These are phyloP conservation scores for Anthrax anthrax DNA, from an alignment of 2,888 invertebrate genomes.

Conservation along the genomic window DNA sequence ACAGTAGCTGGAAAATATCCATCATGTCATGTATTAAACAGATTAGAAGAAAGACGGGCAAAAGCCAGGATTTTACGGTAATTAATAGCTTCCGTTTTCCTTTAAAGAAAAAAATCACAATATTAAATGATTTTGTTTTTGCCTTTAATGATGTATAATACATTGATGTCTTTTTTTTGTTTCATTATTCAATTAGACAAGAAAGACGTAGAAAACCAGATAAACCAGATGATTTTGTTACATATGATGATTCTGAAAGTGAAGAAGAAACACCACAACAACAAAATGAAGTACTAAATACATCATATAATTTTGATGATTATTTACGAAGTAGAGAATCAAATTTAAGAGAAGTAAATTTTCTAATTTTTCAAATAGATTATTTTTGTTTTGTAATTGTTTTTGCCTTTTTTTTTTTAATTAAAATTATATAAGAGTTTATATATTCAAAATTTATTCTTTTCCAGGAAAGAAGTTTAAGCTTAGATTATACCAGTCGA, in stretches of 20 bases:
- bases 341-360: conserved; percentile 47
- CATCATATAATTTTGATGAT: conserved; percentile 76
- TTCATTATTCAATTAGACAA: conserved; percentile 31
- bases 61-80: conserved; percentile 36
- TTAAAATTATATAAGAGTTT: neutral
- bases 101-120: too few relatives aligned
- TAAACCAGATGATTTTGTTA: conserved; percentile 80
- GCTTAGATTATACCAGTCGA: conserved; percentile 66
- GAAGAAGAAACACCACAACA: conserved; percentile 65
- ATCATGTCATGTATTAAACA: conserved; percentile 55
- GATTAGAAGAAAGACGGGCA: conserved; percentile 59
- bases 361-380: too few relatives aligned
- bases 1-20: conserved; percentile 61
- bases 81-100: neutral
- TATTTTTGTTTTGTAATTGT: neutral
- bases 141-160: neutral
- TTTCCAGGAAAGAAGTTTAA: conserved; percentile 43
- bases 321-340: conserved; percentile 67
- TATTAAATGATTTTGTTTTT: too few relatives aligned
- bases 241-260: conserved; percentile 76
- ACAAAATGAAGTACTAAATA: conserved; percentile 56
- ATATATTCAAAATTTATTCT: conserved; percentile 1
- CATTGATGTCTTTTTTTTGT: neutral
- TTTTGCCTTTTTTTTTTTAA: neutral
- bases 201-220: conserved; percentile 69